A percentile compares a stretch with the other conserved stretches of the same genome.
Conservation (phyloP, 2,113 vertebrate species). For the Pelecanoides urinatrix region DNA sequence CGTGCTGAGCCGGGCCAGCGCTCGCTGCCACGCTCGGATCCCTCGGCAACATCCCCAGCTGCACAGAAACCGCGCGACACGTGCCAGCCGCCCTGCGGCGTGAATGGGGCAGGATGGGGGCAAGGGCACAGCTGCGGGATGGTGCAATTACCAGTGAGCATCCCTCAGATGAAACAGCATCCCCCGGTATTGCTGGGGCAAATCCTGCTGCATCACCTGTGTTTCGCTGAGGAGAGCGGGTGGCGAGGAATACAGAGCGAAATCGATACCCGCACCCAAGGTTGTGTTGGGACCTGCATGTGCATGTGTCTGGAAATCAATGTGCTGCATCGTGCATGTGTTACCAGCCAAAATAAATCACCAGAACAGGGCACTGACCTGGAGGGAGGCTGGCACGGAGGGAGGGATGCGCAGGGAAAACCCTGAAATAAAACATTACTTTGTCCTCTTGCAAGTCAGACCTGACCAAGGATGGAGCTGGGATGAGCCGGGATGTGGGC, state of each 20-base stretch:
- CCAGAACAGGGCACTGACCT: neutral
- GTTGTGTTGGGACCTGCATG: rapidly evolving
- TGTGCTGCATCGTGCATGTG: rapidly evolving
- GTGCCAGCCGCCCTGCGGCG: rapidly evolving
- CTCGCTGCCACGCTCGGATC: neutral
- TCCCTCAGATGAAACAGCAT: rapidly evolving
- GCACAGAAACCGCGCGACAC: rapidly evolving
- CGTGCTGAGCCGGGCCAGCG: neutral
- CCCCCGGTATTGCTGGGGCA: rapidly evolving
- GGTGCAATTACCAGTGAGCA: rapidly evolving
- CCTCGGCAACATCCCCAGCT: neutral
- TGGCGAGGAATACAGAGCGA: rapidly evolving
- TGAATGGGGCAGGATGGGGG: rapidly evolving
- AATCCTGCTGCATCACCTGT: neutral
- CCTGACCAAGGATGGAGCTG: neutral
- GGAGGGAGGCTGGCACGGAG: neutral
- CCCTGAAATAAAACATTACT: neutral
- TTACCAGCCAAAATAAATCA: neutral
- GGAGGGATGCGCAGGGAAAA: neutral
- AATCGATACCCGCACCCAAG: rapidly evolving
- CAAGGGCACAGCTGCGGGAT: neutral
- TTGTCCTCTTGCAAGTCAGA: neutral
- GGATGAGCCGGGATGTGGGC: rapidly evolving
- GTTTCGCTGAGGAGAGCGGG: neutral
- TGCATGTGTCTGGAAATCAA: neutral